These are phyloP conservation scores for Ochotona princeps DNA, from an alignment of 2,113 vertebrate species.

Conservation along the genomic window DNA sequence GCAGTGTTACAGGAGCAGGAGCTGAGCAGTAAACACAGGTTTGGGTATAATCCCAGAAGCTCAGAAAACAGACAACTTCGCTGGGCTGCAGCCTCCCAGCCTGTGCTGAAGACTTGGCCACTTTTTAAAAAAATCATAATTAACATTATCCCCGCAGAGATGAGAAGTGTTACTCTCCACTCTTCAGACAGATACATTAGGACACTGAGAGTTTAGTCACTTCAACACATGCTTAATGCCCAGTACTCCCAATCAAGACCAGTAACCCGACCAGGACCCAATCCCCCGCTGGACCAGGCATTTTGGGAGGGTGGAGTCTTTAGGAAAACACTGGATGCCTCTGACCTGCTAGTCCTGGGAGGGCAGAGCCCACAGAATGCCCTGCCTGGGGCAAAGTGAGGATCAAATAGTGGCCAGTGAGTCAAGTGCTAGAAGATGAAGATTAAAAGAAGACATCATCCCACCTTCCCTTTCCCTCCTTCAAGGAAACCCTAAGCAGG, in stretches of 20 bases:
- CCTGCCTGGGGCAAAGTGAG: background rate
- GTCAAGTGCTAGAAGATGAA: background rate
- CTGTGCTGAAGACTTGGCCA: background rate
- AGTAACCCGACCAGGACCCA: background rate
- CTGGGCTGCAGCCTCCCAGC: background rate
- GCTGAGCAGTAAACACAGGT: rapidly evolving
- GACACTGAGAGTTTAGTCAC: background rate
- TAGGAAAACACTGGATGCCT: background rate
- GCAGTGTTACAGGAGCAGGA: rapidly evolving
- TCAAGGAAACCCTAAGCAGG: background rate
- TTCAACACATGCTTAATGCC: background rate
- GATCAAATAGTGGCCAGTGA: background rate
- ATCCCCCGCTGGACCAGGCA: background rate
- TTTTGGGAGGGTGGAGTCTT: rapidly evolving
- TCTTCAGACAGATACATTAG: background rate
- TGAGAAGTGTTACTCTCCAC: no score
- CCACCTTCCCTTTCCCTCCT: background rate
- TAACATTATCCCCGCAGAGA: background rate
- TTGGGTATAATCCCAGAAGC: background rate
- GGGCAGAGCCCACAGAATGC: rapidly evolving
- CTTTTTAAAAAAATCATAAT: background rate
- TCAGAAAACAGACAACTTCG: rapidly evolving
- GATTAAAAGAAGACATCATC: background rate
- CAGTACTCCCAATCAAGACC: background rate
- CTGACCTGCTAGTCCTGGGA: background rate